Percentiles rank a stretch among this genome's conserved stretches.
Conservation (phyloP, 2,797 vertebrate genomes). For the Buceros bicornis region DNA sequence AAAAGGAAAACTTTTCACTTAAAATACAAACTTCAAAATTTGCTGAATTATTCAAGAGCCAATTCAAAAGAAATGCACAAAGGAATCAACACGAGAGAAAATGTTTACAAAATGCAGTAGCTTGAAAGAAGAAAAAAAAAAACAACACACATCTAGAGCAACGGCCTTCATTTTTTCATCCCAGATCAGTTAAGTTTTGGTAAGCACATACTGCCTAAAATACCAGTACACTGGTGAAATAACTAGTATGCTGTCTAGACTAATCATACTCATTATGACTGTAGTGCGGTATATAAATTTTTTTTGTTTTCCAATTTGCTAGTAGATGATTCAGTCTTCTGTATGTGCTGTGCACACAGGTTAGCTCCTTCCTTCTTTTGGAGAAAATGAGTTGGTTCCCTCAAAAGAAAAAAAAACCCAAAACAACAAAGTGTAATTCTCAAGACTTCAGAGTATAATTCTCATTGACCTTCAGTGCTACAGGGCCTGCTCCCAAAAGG, state of each 20-base stretch:
- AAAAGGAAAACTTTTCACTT: background rate
- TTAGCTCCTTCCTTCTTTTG: background rate
- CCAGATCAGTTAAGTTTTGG: background rate
- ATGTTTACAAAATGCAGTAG: background rate
- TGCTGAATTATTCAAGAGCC: background rate
- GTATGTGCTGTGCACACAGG: background rate
- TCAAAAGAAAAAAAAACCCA: background rate
- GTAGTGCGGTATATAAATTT: too few relatives aligned
- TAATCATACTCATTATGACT: too few relatives aligned
- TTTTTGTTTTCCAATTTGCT: background rate
- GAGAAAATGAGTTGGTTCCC: background rate
- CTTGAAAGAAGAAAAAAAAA: background rate
- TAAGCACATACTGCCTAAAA: background rate
- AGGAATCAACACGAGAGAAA: background rate
- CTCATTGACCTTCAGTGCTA: background rate
- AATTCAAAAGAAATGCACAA: background rate
- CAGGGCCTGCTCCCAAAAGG: conserved; percentile 1
- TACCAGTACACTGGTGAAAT: background rate
- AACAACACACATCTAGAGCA: background rate
- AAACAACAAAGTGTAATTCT: background rate
- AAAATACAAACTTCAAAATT: background rate
- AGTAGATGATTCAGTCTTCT: background rate
- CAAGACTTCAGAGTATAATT: background rate
- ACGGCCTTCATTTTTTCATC: background rate
- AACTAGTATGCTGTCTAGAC: background rate